These are phyloP conservation scores for Enchytraeus crypticus DNA, from an alignment of 2,888 invertebrate genomes.

Conservation along the genomic window DNA sequence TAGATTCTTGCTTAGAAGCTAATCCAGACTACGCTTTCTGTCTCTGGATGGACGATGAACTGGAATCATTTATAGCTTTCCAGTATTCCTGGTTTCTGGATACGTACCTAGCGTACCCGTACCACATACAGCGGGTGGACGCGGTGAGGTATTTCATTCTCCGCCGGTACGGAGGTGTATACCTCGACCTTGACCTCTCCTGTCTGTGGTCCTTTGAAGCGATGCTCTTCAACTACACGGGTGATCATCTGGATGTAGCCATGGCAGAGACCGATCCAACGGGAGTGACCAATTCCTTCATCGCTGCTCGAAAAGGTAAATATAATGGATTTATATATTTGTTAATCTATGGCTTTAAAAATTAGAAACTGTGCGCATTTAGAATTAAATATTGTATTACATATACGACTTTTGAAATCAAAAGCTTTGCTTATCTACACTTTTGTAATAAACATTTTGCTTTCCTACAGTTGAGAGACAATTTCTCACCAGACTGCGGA, in stretches of 20 bases:
- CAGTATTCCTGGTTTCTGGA: conserved; percentile 22
- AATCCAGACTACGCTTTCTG: conserved; percentile 12
- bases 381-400: no score
- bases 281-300: conserved; percentile 20
- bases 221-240: background rate
- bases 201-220: background rate
- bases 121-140: conserved; percentile 22
- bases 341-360: no score
- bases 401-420: no score
- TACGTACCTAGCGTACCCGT: conserved; percentile 18
- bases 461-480: no score
- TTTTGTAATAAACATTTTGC: no score
- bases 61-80: conserved; percentile 9
- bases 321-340: no score
- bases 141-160: conserved; percentile 21
- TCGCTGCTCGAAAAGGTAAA: no score
- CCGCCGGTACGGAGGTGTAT: conserved; percentile 21
- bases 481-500: no score
- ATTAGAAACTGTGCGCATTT: no score
- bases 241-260: conserved; percentile 8
- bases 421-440: no score
- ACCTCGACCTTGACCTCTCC: conserved; percentile 19
- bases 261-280: conserved; percentile 15
- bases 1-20: background rate
- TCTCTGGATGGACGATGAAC: conserved; percentile 20